Percentiles rank a stretch among this genome's conserved stretches.
Evolutionary conservation across 2,888 invertebrate species (phyloP).

Genomic region (Sarcophaga carnaria): DNA sequence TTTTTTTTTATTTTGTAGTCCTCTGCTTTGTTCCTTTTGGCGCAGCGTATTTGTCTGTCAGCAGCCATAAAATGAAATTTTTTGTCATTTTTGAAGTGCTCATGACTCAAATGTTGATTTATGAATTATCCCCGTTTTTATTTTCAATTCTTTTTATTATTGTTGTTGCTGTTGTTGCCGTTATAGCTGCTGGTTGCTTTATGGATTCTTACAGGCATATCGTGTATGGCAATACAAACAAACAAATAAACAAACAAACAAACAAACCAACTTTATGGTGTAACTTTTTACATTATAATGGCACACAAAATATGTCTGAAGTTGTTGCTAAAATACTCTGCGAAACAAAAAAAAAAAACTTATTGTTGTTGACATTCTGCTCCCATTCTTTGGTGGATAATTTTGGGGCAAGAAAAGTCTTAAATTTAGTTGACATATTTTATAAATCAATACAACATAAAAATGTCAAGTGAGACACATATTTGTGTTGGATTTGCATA

Average conservation of each 20-base stretch:
- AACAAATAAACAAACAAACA: slow-evolving; percentile 12
- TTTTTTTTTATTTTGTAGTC: not conserved
- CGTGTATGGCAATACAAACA: not conserved
- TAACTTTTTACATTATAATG: slow-evolving; percentile 27
- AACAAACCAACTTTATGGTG: slow-evolving; percentile 13
- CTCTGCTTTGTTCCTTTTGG: not conserved
- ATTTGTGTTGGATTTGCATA: not conserved
- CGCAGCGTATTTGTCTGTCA: slow-evolving; percentile 21
- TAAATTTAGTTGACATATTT: not conserved
- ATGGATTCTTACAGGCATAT: not conserved
- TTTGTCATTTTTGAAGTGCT: slow-evolving; percentile 24
- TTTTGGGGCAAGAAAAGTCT: not conserved
- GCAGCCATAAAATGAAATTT: slow-evolving; percentile 15
- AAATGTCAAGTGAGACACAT: not conserved
- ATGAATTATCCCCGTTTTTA: slow-evolving; percentile 34
- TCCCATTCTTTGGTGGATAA: not conserved
- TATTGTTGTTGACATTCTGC: not conserved
- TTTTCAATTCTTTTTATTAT: not conserved
- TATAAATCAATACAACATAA: not conserved
- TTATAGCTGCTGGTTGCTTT: not conserved
- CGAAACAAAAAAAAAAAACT: not conserved
- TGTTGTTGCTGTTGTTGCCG: not conserved
- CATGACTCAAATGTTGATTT: slow-evolving; percentile 49
- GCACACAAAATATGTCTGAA: slow-evolving; percentile 10
- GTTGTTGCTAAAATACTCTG: not conserved